Conservation (phyloP, 2,113 vertebrate species). For the Procapra przewalskii region DNA sequence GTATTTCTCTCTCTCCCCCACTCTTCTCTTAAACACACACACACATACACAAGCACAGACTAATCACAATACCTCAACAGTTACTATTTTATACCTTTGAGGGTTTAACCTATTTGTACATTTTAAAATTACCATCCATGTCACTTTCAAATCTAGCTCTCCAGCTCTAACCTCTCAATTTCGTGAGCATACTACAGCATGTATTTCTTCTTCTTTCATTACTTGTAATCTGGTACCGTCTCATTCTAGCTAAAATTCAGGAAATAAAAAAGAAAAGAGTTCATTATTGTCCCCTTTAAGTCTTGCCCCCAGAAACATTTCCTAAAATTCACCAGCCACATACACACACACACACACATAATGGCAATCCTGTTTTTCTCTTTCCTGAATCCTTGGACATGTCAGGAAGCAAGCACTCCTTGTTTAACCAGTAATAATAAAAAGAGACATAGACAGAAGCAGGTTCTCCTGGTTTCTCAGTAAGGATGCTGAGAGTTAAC, state of each 20-base stretch:
- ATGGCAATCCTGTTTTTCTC: neutral
- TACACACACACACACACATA: neutral
- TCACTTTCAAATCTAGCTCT: conserved; percentile 31
- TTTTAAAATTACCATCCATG: conserved; percentile 31
- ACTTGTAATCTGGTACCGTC: neutral
- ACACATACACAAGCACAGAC: neutral
- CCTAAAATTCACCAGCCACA: neutral
- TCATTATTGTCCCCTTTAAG: conserved; percentile 9
- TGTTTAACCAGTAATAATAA: neutral
- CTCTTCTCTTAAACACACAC: neutral
- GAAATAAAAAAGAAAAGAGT: conserved; percentile 40
- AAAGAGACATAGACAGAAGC: neutral
- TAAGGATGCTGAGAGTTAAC: neutral
- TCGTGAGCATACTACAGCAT: neutral
- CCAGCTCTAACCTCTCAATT: conserved; percentile 66
- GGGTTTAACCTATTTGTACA: conserved; percentile 17
- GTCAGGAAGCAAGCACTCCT: neutral
- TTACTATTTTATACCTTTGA: neutral
- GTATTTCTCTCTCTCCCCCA: neutral
- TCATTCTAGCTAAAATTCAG: conserved; percentile 61
- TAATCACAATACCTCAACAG: neutral
- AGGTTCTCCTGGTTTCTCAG: neutral
- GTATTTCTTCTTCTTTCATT: neutral
- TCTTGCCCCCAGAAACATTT: neutral
- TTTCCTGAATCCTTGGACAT: neutral